A percentile compares a stretch with the other conserved stretches of the same genome.
Conservation (phyloP, 2,888 invertebrate species). For the Agriotes lineatus region DNA sequence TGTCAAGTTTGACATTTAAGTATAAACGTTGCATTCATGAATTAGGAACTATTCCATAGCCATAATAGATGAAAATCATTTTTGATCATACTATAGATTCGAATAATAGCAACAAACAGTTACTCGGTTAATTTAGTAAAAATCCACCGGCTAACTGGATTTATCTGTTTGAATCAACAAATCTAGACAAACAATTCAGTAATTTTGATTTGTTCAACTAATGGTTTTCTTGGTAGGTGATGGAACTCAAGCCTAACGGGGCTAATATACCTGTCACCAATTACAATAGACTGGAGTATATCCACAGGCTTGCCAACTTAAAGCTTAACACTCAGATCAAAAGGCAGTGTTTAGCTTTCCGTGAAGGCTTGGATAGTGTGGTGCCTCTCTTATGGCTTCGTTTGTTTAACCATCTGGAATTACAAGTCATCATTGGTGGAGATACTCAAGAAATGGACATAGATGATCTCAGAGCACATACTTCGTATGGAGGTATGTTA, state of each 20-base stretch:
- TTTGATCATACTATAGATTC: no score
- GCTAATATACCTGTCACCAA: slow-evolving; percentile 91
- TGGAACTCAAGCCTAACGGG: slow-evolving; percentile 93
- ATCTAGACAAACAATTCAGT: no score
- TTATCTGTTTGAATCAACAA: no score
- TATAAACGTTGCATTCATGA: no score
- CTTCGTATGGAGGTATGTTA: slow-evolving; percentile 84
- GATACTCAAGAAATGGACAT: slow-evolving; percentile 95
- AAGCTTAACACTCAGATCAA: slow-evolving; percentile 93
- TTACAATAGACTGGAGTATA: slow-evolving; percentile 95
- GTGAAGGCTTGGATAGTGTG: slow-evolving; percentile 90
- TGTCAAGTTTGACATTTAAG: no score
- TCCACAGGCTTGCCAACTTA: slow-evolving; percentile 95
- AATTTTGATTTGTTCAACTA: neutral
- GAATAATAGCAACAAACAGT: no score
- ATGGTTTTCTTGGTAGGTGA: slow-evolving; percentile 69
- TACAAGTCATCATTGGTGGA: slow-evolving; percentile 97
- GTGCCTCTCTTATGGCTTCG: slow-evolving; percentile 93
- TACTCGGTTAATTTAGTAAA: no score
- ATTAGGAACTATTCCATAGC: no score
- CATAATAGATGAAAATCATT: no score
- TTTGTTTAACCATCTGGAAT: slow-evolving; percentile 94
- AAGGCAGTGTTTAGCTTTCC: slow-evolving; percentile 88
- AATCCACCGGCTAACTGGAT: no score
- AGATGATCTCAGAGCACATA: slow-evolving; percentile 86